Evolutionary conservation across 2,888 invertebrate species (phyloP).

Genomic region (Polietes domitor): DNA sequence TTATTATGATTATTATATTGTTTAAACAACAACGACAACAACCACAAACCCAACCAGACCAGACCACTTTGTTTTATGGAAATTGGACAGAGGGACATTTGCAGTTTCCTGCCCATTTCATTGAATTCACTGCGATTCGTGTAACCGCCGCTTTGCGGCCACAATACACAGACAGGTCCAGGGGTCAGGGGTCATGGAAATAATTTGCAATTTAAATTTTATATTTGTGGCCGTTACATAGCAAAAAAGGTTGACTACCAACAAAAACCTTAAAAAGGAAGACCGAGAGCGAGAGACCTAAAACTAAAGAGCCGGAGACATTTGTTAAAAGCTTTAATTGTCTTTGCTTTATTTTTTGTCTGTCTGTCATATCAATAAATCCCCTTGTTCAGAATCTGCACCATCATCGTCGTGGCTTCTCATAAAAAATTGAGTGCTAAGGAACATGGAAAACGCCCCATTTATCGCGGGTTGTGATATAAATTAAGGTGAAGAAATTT

Average conservation of each 20-base stretch:
- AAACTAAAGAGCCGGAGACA: not conserved
- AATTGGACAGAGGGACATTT: slow-evolving; percentile 1
- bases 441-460: no score
- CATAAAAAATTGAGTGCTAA: no score
- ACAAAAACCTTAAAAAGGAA: no score
- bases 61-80: slow-evolving; percentile 10
- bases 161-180: not conserved
- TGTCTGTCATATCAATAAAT: not conserved
- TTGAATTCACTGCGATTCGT: not conserved
- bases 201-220: not conserved
- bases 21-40: not conserved
- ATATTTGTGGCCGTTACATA: not conserved
- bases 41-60: not conserved
- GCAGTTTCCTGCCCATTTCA: not conserved
- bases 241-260: not conserved
- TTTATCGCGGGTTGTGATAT: no score
- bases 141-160: not conserved
- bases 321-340: not conserved
- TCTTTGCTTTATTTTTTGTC: not conserved
- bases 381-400: no score
- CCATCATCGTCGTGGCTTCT: no score
- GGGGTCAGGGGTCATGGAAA: not conserved
- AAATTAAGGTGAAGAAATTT: no score
- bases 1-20: not conserved
- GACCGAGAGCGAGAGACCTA: no score